Conservation (phyloP, 2,113 vertebrate species). For the Peromyscus polionotus region DNA sequence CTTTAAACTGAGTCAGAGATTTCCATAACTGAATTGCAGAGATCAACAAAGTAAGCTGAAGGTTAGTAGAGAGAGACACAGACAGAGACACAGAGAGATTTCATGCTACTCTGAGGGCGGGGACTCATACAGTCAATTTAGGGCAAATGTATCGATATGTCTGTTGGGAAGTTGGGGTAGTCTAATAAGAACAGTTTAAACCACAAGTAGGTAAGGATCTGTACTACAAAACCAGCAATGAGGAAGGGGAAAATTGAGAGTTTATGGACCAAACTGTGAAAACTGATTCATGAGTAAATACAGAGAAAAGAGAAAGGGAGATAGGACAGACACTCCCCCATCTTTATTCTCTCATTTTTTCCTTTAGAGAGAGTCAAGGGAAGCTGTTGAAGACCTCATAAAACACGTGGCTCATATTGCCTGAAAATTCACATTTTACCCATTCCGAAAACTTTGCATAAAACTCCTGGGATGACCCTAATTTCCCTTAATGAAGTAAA, state of each 20-base stretch:
- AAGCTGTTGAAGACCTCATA: not conserved
- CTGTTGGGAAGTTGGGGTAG: not conserved
- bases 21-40: slow-evolving; percentile 34
- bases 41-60: not conserved
- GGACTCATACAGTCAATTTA: not conserved
- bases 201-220: not conserved
- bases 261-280: not conserved
- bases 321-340: not conserved
- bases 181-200: not conserved
- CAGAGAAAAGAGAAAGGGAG: not conserved
- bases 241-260: not conserved
- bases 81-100: not conserved
- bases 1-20: slow-evolving; percentile 10
- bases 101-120: not conserved
- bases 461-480: not conserved
- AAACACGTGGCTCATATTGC: not conserved
- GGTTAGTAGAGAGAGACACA: not conserved
- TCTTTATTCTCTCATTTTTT: not conserved
- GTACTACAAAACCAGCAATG: not conserved
- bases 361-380: not conserved
- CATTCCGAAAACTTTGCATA: not conserved
- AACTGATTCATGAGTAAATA: not conserved
- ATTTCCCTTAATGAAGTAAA: not conserved
- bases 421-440: not conserved
- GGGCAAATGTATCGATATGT: not conserved